Conservation (phyloP, 2,888 invertebrate genomes). For the Ormyrus thymus region DNA sequence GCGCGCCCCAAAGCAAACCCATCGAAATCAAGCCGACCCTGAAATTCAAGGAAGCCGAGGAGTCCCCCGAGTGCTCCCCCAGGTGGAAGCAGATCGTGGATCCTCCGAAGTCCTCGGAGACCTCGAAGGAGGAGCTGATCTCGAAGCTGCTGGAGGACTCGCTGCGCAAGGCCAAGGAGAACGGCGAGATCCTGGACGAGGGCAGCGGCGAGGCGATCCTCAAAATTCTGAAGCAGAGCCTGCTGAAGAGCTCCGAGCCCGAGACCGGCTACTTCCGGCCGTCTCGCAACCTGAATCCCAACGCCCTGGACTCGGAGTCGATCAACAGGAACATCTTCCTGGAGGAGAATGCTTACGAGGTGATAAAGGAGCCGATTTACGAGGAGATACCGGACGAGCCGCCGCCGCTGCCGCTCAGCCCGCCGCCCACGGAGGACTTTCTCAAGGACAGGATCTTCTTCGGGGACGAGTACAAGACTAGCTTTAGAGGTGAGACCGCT, state of each 20-base stretch:
- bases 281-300: conserved; percentile 65
- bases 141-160: conserved; percentile 72
- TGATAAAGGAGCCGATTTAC: conserved; percentile 75
- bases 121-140: conserved; percentile 68
- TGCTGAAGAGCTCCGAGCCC: conserved; percentile 67
- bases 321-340: conserved; percentile 67
- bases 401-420: conserved; percentile 86
- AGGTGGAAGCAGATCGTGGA: conserved; percentile 40
- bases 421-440: conserved; percentile 82
- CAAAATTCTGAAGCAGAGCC: conserved; percentile 71
- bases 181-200: conserved; percentile 70
- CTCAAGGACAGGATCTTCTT: conserved; percentile 83
- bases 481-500: conserved; percentile 42
- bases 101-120: background rate
- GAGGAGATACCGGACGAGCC: conserved; percentile 75
- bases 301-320: conserved; percentile 65
- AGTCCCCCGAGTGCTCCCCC: conserved; percentile 39
- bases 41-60: conserved; percentile 25
- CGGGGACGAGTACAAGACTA: conserved; percentile 66
- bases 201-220: conserved; percentile 72
- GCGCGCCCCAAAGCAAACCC: conserved; percentile 20
- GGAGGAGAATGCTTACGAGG: conserved; percentile 74
- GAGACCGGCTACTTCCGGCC: conserved; percentile 66
- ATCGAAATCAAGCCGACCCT: conserved; percentile 23
- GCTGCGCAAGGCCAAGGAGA: conserved; percentile 69